Base-by-base conservation (phyloP, 2,797 vertebrate genomes). In the Sphenopsis melanotis region DNA sequence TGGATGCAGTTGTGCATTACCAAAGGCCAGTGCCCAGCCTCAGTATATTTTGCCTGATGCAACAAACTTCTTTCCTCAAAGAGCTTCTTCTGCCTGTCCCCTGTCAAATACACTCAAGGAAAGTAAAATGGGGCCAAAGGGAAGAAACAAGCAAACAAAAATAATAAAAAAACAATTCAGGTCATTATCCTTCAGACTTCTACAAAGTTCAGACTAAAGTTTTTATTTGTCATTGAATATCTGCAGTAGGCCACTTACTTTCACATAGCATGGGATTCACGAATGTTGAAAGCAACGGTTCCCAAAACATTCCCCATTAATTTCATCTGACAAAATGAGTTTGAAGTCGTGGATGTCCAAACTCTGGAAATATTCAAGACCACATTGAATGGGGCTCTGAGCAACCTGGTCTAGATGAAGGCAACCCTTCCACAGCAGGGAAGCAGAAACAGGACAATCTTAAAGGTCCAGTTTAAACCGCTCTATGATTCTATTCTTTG, bases 61-160 rank as follows among this genome's bases (percentile, higher is more conserved):
- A 91, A 53, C 9, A 61, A 26, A 74, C 17, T 46, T 88, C 60
- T 81, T 70, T 74, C 49, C 61, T 95, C 83, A 90, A 50, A 91
- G 34, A 26, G n/a, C 57, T 91, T 92, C 71, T 88, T 72, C 91
- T 91, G 74, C 39, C 84, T 72, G 95, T 83, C 19, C 39, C 70
- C 44, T 87, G 34, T 63, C 57, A 89, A 93, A 91, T 74, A 76
- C 42, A 94, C 87, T 57, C 27, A 61, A 1, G 21, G 18, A 81
- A 76, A 80, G 9, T 74, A 70, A 79, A 22, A 59, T 42, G 26
- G 15, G 8, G 16, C 27, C 23, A 80, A 81, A 53, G 9, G 26
- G 24, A 36, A 81, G 61, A 76, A 79, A 68, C 0, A 1, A 71
- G 20, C 6, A 83, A 89, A 34, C 3, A 49, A 60, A 59, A 64